These are phyloP conservation scores for Pecten maximus DNA, from an alignment of 2,888 invertebrate species.

Conservation along the genomic window DNA sequence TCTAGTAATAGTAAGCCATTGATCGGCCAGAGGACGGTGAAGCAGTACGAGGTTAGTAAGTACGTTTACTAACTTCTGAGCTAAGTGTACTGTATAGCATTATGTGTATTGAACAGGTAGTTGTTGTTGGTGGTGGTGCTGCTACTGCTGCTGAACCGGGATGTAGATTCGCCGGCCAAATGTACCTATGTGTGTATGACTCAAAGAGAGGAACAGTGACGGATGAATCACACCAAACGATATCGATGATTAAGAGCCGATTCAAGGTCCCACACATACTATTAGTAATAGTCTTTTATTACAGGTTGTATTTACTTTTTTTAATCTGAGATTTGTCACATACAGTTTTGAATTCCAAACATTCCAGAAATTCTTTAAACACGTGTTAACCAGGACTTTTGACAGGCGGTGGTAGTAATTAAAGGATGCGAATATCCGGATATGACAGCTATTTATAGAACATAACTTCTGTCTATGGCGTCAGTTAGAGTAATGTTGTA, in stretches of 20 bases:
- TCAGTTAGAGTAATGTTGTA: neutral
- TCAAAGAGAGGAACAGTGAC: slow-evolving; percentile 1
- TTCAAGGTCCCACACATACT: neutral
- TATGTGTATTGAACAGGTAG: slow-evolving; percentile 22
- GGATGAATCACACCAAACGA: slow-evolving; percentile 21
- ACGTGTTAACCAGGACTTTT: neutral
- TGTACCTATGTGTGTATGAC: slow-evolving; percentile 24
- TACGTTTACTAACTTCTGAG: neutral
- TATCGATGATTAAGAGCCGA: slow-evolving; percentile 8
- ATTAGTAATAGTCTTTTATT: neutral
- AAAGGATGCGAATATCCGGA: neutral
- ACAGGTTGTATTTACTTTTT: neutral
- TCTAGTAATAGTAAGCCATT: too few species aligned
- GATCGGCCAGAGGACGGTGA: neutral
- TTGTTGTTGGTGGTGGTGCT: neutral
- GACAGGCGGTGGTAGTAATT: neutral
- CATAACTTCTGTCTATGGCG: neutral
- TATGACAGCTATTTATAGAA: neutral
- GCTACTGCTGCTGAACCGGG: neutral
- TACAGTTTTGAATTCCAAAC: neutral
- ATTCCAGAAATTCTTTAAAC: slow-evolving; percentile 2
- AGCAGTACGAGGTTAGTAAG: neutral
- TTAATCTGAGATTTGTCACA: neutral
- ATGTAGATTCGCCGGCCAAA: slow-evolving; percentile 14
- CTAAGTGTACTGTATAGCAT: neutral